Evolutionary conservation across 2,888 invertebrate species (phyloP), one percentile per base, ranked within the genome.

Genomic region (Hirtodrosophila histrioides): DNA sequence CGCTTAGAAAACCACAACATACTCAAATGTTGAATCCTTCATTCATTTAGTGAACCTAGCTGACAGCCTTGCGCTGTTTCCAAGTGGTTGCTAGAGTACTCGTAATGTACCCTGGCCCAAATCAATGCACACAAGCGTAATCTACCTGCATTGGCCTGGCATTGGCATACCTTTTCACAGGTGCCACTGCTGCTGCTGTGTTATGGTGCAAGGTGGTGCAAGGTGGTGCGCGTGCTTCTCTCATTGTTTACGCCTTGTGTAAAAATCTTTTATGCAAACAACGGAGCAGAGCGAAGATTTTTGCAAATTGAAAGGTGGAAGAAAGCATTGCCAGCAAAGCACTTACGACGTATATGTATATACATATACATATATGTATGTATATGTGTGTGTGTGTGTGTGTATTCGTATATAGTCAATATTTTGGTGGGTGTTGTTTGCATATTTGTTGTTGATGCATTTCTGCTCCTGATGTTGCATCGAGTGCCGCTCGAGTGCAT

Each of bases 401-500:
- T 17, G 17, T 17, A 31, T 31, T 8, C 50, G 57, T 73, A 69
- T 87, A 66, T 77, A 85, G 72, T 75, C 79, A 68, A 82, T 88
- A 88, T 78, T 66, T 82, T 66, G 70, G 68, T 63, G 66, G 66
- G 50, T 69, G 70, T 66, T 69, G 65, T 76, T 78, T 70, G 67
- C 63, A 63, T 57, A 64, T 75, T 61, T 69, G 69, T 65, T 78
- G 78, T 65, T 75, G 66, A 63, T 78, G 71, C 58, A 75, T 67
- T 75, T 54, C 48, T 65, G 58, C 51, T 58, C 48, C 44, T 57
- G 61, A 41, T 58, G 46, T 27, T 67, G 73, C 70, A 76, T 48
- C 54, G 60, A 75, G 76, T 70, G 70, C 46, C 53, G 68, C 85
- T 65, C 71, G 87, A 87, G 88, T 86, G 82, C 88, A 67, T 70